Conservation (phyloP, 2,113 vertebrate genomes). For the Elephas maximus region DNA sequence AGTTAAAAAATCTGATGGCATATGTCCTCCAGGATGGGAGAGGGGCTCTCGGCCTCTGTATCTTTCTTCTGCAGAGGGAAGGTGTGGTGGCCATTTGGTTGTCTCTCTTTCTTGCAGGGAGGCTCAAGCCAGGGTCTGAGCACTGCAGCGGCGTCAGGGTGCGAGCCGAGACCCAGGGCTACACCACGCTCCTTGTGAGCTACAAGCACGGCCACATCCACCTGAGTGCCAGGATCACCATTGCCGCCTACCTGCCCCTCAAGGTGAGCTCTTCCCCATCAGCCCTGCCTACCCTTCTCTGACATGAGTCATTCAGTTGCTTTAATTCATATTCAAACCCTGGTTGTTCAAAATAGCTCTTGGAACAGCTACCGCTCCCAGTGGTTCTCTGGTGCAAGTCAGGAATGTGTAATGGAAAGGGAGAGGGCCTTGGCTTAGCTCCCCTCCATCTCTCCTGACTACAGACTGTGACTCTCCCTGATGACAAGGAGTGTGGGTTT, state of each 20-base stretch:
- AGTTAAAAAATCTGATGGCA: not conserved
- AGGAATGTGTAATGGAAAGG: not conserved
- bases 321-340: no score
- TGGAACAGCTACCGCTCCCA: rapidly evolving
- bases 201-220: conserved; percentile 92
- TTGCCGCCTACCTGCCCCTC: conserved; percentile 94
- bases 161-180: conserved; percentile 91
- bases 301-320: rapidly evolving
- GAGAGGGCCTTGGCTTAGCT: not conserved
- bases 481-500: not conserved
- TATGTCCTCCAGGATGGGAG: not conserved
- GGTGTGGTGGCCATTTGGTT: rapidly evolving
- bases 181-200: conserved; percentile 92
- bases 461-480: not conserved
- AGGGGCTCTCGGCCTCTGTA: not conserved
- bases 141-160: conserved; percentile 94
- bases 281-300: not conserved
- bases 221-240: conserved; percentile 93
- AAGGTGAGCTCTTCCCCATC: conserved; percentile 88
- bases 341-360: not conserved
- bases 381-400: no score
- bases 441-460: not conserved
- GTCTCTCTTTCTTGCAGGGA: conserved; percentile 86
- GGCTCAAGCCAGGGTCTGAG: conserved; percentile 88
- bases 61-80: not conserved